Evolutionary conservation across 2,888 invertebrate species (phyloP).

Genomic region (Drosophila phalerata): DNA sequence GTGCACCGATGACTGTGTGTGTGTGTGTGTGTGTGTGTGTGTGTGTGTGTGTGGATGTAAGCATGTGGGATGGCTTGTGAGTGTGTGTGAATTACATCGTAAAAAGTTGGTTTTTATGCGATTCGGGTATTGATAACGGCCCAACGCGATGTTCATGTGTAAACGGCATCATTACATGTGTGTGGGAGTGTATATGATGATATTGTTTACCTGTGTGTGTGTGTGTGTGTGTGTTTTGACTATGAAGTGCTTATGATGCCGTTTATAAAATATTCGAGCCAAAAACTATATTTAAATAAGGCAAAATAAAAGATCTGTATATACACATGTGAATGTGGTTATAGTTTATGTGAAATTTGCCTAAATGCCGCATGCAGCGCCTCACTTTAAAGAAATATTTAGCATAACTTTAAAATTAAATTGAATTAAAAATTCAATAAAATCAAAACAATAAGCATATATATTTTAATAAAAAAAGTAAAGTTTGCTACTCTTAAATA

Average conservation of each 20-base stretch:
- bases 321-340: background rate
- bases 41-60: conserved; percentile 15
- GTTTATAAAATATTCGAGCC: conserved; percentile 53
- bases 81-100: conserved; percentile 76
- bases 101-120: conserved; percentile 75
- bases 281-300: conserved; percentile 24
- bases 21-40: conserved; percentile 25
- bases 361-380: conserved; percentile 36
- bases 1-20: conserved; percentile 11
- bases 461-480: conserved; percentile 3
- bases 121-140: conserved; percentile 75
- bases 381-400: conserved; percentile 15
- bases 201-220: conserved; percentile 18
- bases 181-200: conserved; percentile 13
- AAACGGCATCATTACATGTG: conserved; percentile 70
- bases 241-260: conserved; percentile 69
- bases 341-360: background rate
- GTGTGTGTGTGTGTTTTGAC: conserved; percentile 33
- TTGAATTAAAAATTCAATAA: conserved; percentile 7
- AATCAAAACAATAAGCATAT: conserved; percentile 14
- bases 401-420: conserved; percentile 11
- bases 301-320: background rate
- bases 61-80: conserved; percentile 19
- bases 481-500: conserved; percentile 13
- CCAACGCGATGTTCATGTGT: conserved; percentile 75